Base-by-base conservation (phyloP, 1,140 invertebrate species). In the Calephelis virginiensis region DNA sequence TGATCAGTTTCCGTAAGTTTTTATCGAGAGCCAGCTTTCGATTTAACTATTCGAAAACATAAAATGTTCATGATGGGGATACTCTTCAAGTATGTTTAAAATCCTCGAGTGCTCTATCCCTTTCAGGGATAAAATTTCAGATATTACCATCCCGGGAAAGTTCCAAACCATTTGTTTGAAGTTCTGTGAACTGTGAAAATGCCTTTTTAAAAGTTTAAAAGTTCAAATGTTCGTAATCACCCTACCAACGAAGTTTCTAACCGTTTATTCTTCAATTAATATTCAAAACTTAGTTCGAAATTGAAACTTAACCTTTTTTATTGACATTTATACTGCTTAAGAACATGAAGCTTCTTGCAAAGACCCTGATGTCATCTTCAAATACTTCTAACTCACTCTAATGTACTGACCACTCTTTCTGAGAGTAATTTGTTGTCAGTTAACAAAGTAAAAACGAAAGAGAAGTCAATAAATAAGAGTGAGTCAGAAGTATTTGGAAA, bases 101-200 rank as follows among this genome's bases (percentile, higher is more conserved):
- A 37, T 14, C 28, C 28, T 59, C 28, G 14, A 59, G 28, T 59
- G 12, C 14, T 38, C 53, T 59, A 59, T 59, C 53, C 53, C 37
- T 59, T 59, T 59, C 28, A 59, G 37, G 53, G 28, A 59, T 59
- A 59, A 59, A 59, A 59, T 59, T 59, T 59, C 53, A 59, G 53
- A 59, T 37, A 59, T 37, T 59, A 59, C 53, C 17, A n/a, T 37
- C 28, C 17, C 28, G 53, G 53, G 53, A 37, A 9, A 59, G 37
- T 59, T 59, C 53, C 53, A 11, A 38, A 28, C 53, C 53, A 38
- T 59, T 59, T 59, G 53, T 59, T 59, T 59, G 53, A 59, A 59
- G 53, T 38, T 59, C 53, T 59, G 28, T 59, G 53, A 59, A 59
- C 53, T 59, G 53, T 59, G 53, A 59, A 59, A 59, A 59, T 59